Base-by-base conservation (phyloP, 2,797 vertebrate species). In the Neopelma chrysocephalum region DNA sequence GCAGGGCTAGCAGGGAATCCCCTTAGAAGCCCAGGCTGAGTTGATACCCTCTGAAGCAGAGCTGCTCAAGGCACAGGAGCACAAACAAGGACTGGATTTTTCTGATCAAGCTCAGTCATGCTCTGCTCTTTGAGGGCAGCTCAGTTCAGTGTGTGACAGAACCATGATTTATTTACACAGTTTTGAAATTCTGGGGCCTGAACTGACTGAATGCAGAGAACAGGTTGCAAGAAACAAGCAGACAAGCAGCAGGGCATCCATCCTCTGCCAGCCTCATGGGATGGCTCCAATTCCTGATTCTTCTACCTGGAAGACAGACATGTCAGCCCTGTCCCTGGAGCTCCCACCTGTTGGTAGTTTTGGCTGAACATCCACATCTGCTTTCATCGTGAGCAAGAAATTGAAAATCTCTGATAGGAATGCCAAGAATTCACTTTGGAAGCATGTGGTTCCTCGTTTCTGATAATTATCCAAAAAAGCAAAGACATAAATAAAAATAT, bases 391-490 rank as follows among this genome's bases (percentile, higher is more conserved):
- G 42, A 69, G 54, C 5, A n/a, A 88, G 58, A 93, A 72, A 69
- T 6, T 25, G 20, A 90, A 72, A 64, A 57, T 34, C 32, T 90
- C 77, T 65, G 58, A 43, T 2, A 72, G 62, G 40, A 92, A 72
- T 51, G 77, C 84, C 80, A 75, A 88, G 32, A 78, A 91, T 70
- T 82, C n/a, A 11, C 56, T 79, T 58, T 69, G 61, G 61, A 88
- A 94, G 54, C 43, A 47, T 45, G 31, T 31, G 47, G 56, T 45
- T 84, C 62, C 40, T 82, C 19, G 8, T 62, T 90, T 47, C 56
- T 93, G 90, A 40, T 69, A 90, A 96, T 93, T 93, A 89, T 47
- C 90, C 70, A 93, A 94, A 91, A 82, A 83, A 75, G 22, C 36
- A 73, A 73, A 86, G 56, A 56, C 34, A 61, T 57, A 91, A 93